These are phyloP conservation scores for Pogona vitticeps DNA, from an alignment of 2,113 vertebrate genomes.

Conservation along the genomic window DNA sequence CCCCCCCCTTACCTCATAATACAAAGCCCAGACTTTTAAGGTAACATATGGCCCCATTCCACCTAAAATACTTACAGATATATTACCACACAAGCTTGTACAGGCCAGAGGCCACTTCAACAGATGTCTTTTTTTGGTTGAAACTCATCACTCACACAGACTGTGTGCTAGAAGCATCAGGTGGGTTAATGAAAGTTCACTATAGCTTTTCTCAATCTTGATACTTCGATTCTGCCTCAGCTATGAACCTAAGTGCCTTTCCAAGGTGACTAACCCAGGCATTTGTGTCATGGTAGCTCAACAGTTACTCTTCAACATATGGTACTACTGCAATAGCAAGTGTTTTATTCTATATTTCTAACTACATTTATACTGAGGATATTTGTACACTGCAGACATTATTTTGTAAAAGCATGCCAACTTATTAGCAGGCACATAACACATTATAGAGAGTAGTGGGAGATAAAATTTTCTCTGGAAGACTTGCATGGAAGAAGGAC, in stretches of 20 bases:
- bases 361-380: slow-evolving; percentile 8
- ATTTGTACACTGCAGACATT: background rate
- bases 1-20: background rate
- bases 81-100: background rate
- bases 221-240: slow-evolving; percentile 21
- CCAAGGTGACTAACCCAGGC: background rate
- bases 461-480: background rate
- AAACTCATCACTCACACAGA: background rate
- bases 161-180: slow-evolving; percentile 3
- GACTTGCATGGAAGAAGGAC: background rate
- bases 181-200: slow-evolving; percentile 31
- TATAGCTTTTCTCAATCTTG: background rate
- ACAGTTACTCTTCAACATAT: slow-evolving; percentile 6
- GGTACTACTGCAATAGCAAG: background rate
- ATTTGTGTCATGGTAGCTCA: background rate
- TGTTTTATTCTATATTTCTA: background rate
- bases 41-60: background rate
- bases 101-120: background rate
- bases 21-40: background rate
- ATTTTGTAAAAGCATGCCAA: background rate
- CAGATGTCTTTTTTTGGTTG: background rate
- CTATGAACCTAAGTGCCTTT: slow-evolving; percentile 13
- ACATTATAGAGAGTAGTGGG: background rate
- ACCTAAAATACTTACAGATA: background rate
- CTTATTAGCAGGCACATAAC: background rate